Evolutionary conservation across 2,113 vertebrate species (phyloP), one percentile per base, ranked within the genome.

Genomic region (Thunnus maccoyii): DNA sequence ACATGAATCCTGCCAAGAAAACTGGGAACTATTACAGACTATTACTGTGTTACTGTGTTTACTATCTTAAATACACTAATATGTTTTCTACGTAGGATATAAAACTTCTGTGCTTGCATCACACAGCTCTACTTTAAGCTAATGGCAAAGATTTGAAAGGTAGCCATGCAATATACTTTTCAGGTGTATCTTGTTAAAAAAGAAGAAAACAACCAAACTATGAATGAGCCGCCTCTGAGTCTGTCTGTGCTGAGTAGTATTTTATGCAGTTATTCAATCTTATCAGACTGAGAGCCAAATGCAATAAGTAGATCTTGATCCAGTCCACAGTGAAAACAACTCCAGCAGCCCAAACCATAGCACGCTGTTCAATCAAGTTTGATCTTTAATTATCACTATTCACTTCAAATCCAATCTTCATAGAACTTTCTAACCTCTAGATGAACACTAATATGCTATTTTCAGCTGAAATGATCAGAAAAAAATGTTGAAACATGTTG

Each of bases 61-160:
- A 22, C 22, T 22, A 22, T 22, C 22, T 22, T 22, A 22, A 22
- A 22, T 22, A 22, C 22, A 22, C 22, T 22, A 22, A 22, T 22
- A 22, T 22, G 36, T 41, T 41, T 30, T 3, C 27, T 30, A 4
- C 27, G 4, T 30, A 3, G 27, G 4, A 30, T 30, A 30, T 30
- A 30, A 72, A 72, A 72, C 67, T 62, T 57, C 6, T 27, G 46
- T 54, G 20, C 11, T 18, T 48, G 41, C 16, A 15, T 55, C 41
- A 12, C 17, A 22, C 48, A 63, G 36, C 17, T 62, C 32, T 47
- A 3, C 27, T 41, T 41, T 18, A n/a, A 58, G 17, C 44, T 72
- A 50, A 72, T 27, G 4, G 51, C 50, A 50, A 20, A 44, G n/a
- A 79, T 41, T 25, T 64, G 51, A 51, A 63, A 58, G 15, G 36